Evolutionary conservation across 2,113 vertebrate genomes (phyloP).

Genomic region (Corythornis cristatus): DNA sequence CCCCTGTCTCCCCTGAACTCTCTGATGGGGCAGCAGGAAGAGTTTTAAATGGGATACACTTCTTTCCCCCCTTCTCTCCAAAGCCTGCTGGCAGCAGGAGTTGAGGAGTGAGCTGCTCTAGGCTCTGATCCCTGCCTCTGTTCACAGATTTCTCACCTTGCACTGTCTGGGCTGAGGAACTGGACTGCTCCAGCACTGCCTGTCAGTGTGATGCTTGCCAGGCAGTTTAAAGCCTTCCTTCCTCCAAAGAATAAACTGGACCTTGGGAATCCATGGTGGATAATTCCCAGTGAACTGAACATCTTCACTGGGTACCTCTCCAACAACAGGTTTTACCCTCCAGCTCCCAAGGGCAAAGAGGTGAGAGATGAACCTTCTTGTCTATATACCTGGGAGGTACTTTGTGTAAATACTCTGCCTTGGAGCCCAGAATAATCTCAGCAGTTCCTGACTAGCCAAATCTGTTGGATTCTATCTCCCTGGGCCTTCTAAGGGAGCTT

Average conservation of each 20-base stretch:
- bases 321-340: slow-evolving; percentile 95
- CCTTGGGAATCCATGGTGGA: slow-evolving; percentile 91
- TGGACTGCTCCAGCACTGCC: slow-evolving; percentile 85
- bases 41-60: background rate
- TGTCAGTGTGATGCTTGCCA: slow-evolving; percentile 76
- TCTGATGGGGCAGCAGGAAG: background rate
- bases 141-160: slow-evolving; percentile 87
- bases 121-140: background rate
- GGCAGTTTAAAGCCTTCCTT: slow-evolving; percentile 89
- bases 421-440: background rate
- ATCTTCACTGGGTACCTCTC: slow-evolving; percentile 95
- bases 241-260: slow-evolving; percentile 85
- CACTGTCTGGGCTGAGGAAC: slow-evolving; percentile 88
- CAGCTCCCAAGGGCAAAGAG: slow-evolving; percentile 91
- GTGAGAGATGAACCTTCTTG: slow-evolving; percentile 57
- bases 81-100: background rate
- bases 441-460: background rate
- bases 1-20: background rate
- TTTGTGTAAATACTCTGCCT: background rate
- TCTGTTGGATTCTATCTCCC: background rate
- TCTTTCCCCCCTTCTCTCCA: background rate
- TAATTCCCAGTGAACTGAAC: slow-evolving; percentile 92
- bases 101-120: background rate
- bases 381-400: background rate
- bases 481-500: background rate